Conservation (phyloP, 2,113 vertebrate species). For the Archocentrus centrarchus region DNA sequence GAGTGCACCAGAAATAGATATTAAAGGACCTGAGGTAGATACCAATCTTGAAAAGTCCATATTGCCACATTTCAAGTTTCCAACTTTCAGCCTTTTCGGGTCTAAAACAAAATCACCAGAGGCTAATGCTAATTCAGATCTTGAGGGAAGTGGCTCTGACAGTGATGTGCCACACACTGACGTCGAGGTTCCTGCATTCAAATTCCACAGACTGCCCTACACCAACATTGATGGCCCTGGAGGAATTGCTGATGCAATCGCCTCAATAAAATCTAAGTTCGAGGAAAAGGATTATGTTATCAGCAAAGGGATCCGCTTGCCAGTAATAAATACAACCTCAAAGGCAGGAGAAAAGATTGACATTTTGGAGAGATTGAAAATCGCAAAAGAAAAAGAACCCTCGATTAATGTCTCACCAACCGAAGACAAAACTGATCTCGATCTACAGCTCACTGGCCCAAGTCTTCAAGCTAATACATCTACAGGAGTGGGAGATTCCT, state of each 20-base stretch:
- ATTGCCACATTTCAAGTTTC: slow-evolving; percentile 57
- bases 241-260: slow-evolving; percentile 4
- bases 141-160: slow-evolving; percentile 34
- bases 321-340: slow-evolving; percentile 41
- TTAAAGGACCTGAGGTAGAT: slow-evolving; percentile 54
- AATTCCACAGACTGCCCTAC: slow-evolving; percentile 68
- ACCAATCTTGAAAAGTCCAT: slow-evolving; percentile 54
- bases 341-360: slow-evolving; percentile 56
- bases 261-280: slow-evolving; percentile 33
- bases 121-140: slow-evolving; percentile 5
- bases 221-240: slow-evolving; percentile 26
- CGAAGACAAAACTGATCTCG: slow-evolving; percentile 21
- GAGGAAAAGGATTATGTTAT: slow-evolving; percentile 59
- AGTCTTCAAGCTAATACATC: slow-evolving; percentile 11
- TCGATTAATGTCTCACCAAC: slow-evolving; percentile 16
- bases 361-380: slow-evolving; percentile 74
- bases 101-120: slow-evolving; percentile 37
- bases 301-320: slow-evolving; percentile 65
- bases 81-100: slow-evolving; percentile 51
- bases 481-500: slow-evolving; percentile 30
- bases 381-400: slow-evolving; percentile 50
- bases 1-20: slow-evolving; percentile 37
- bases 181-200: slow-evolving; percentile 70
- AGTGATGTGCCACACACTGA: slow-evolving; percentile 23
- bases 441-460: slow-evolving; percentile 26